Evolutionary conservation across 2,113 vertebrate species (phyloP), one percentile per base, ranked within the genome.

Genomic region (Epinephelus lanceolatus): DNA sequence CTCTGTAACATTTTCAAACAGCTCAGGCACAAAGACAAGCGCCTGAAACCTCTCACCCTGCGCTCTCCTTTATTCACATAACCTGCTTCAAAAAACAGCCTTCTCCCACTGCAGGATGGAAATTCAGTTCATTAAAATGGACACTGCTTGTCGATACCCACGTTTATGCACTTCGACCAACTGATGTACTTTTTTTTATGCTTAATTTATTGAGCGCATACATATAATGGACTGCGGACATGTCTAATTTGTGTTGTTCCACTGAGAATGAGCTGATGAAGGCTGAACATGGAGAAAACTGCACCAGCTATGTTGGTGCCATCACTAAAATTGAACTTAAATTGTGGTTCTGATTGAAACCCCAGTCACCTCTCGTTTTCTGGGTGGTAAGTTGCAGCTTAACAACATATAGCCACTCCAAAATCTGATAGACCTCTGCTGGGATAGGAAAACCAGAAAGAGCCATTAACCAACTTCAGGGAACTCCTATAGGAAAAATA

Each of bases 111-210:
- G 52, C 71, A 67, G 75, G 18, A 18, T 75, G 61, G 33, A 85
- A 78, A 87, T 61, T 55, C 40, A 72, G 23, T 77, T 80, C 55
- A 76, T 76, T 76, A 25, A 83, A 82, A 71, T 4, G 9, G 85
- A 33, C 5, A 5, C 42, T 67, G 6, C 7, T 18, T 9, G 52
- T 60, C 27, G 19, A 3, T 27, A 40, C 47, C 27, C 12, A n/a
- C 42, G 27, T 33, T 2, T 8, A 10, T 18, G 47, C 52, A 45
- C 72, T 47, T 11, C 56, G 42, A 57, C 8, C 25, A 56, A 37
- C 18, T 14, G 78, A 6, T 49, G 78, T 23, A 52, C 51, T 57
- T 69, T 71, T 71, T 69, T 71, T 30, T 18, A 27, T 33, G 55
- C 40, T 62, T 70, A 12, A 76, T 61, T 79, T 60, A 66, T 45